Evolutionary conservation across 2,888 invertebrate genomes (phyloP), one percentile per base, ranked within the genome.

Genomic region (Leucozona laternaria): DNA sequence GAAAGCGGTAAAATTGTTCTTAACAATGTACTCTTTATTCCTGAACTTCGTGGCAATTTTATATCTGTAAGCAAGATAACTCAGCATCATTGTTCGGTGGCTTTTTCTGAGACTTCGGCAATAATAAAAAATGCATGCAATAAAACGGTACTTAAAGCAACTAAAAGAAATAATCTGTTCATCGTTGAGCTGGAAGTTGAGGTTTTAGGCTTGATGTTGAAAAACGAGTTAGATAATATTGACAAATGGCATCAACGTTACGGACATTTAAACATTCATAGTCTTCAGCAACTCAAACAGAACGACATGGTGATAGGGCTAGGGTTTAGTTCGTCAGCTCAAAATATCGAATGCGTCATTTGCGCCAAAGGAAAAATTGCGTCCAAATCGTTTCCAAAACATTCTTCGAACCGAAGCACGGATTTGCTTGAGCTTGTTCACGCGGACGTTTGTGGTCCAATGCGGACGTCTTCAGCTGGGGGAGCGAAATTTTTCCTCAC

Each of bases 41-140:
- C 53, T 8, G 22, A 79, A 17, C 40, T 55, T 8, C 34, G 60
- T 13, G 55, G 55, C 2, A 72, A 72, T 48, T 72, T 55, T 25
- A 15, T 79, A 25, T 55, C 64, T 15, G 34, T 62, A 11, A 50
- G 60, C 20, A 70, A 62, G 28, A 78, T 78, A 15, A 70, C 68
- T 25, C 45, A 71, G 6, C 22, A 55, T 28, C 10, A 34, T 40
- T 53, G 10, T 34, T 28, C 2, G 7, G 25, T 50, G 4, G 28
- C 45, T 13, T 62, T 79, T 13, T 8, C 20, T 58, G 34, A 72
- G 15, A 58, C 22, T 15, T 13, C 17, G 10, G 45, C 58, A 2
- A 43, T 34, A 5, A n/a, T 72, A 0, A 71, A 43, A 43, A 71
- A 55, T 43, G 3, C 57, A 8, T 8, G 10, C 5, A 68, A 68